Base-by-base conservation (phyloP, 1,140 invertebrate species). In the Brachionus sp. region DNA sequence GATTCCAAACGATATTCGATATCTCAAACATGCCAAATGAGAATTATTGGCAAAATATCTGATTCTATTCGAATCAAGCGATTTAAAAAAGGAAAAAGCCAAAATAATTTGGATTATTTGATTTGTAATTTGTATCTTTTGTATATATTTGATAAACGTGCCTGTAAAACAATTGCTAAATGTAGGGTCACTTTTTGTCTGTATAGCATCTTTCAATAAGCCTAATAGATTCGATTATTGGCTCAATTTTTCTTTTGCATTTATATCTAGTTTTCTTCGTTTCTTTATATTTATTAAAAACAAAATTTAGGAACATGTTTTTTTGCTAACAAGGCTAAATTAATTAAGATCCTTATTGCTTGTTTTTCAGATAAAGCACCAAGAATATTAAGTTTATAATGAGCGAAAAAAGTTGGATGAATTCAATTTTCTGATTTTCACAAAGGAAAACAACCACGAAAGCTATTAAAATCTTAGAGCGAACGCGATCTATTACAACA, bases 81-180 rank as follows among this genome's bases (percentile, higher is more conserved):
- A 75, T 46, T 75, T 75, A 46, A 46, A 73, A 73, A 73, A 39
- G 37, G 42, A 75, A 46, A 25, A 35, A 75, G 44, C 39, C 12
- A 75, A 44, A 50, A 39, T 23, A 75, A 19, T 39, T 70, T 37
- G 33, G 35, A 16, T 73, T 75, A 46, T 75, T 75, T 75, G 44
- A 44, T 46, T 75, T 75, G 70, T 75, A 75, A 75, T 75, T 75
- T 75, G 70, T 75, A 75, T 75, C 70, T 75, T 75, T 44, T 44
- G 70, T 46, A 75, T 75, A 75, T 75, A 75, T 75, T 75, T 75
- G 42, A 75, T 46, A 75, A 75, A 75, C 70, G 70, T 75, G 70
- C 70, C 42, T 44, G 37, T 35, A 46, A 23, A 25, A 35, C 23
- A 10, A 12, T 75, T 75, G 70, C 25, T 46, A 46, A 75, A 75